A percentile compares a stretch with the other conserved stretches of the same genome.
These are phyloP conservation scores for Apotomis turbidana DNA, from an alignment of 2,888 invertebrate genomes.

Conservation along the genomic window DNA sequence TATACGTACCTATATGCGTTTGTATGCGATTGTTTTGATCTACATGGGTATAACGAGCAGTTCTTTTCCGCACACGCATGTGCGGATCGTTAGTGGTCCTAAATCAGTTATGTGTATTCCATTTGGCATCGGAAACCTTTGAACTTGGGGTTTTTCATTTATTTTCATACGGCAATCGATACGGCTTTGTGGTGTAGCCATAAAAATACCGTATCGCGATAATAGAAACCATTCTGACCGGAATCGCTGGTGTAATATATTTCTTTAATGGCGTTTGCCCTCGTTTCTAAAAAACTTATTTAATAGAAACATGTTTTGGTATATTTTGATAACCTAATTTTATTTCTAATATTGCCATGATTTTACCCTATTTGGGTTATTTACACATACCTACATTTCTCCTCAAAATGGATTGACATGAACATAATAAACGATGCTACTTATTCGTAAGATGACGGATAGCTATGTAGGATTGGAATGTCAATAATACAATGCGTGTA, in stretches of 20 bases:
- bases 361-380: background rate
- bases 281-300: constrained; percentile 14
- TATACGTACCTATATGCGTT: background rate
- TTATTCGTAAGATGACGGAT: background rate
- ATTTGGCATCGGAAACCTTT: constrained; percentile 7
- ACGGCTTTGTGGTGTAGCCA: constrained; percentile 21
- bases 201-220: constrained; percentile 25
- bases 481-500: background rate
- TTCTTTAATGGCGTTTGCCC: constrained; percentile 28
- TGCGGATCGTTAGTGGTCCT: background rate
- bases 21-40: constrained; percentile 15
- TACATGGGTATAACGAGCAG: background rate
- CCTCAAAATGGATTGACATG: background rate
- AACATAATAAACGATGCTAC: background rate
- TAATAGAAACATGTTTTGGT: constrained; percentile 14
- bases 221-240: constrained; percentile 33
- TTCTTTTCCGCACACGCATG: background rate
- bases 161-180: constrained; percentile 31
- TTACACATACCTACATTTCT: background rate
- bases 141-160: constrained; percentile 15
- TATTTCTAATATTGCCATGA: background rate
- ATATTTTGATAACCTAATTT: background rate
- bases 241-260: constrained; percentile 33
- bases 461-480: constrained; percentile 12
- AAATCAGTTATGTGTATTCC: constrained; percentile 1